Evolutionary conservation across 2,888 invertebrate genomes (phyloP).

Genomic region (Nineta flava): DNA sequence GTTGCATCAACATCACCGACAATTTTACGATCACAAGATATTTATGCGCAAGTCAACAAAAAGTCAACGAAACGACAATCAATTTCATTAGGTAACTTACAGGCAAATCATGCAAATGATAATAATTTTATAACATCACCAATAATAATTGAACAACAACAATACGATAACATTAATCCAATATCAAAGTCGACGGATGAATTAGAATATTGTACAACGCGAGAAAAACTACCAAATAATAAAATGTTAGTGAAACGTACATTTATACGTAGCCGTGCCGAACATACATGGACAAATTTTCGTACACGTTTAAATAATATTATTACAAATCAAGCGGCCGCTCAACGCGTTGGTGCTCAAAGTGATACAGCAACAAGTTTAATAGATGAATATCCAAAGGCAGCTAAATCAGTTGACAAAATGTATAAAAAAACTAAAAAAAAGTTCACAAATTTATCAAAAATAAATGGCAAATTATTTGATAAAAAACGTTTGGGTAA

Average conservation of each 20-base stretch:
- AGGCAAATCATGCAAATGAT: too few relatives aligned
- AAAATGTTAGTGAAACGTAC: slow-evolving; percentile 20
- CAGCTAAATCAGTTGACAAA: slow-evolving; percentile 21
- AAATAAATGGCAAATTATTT: slow-evolving; percentile 21
- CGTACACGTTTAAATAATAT: slow-evolving; percentile 23
- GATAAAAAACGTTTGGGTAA: background rate
- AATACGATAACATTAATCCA: background rate
- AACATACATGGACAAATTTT: slow-evolving; percentile 23
- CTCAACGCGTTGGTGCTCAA: slow-evolving; percentile 24
- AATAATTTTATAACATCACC: too few relatives aligned
- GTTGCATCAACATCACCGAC: background rate
- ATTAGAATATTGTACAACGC: slow-evolving; percentile 19
- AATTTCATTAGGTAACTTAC: background rate
- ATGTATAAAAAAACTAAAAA: slow-evolving; percentile 26
- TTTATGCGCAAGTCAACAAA: background rate
- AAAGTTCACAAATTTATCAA: slow-evolving; percentile 24
- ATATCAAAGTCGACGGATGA: slow-evolving; percentile 9
- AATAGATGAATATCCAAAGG: slow-evolving; percentile 21
- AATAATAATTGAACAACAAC: background rate
- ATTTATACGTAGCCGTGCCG: slow-evolving; percentile 16
- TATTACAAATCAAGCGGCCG: slow-evolving; percentile 23
- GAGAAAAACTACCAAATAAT: slow-evolving; percentile 19
- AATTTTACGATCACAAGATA: background rate
- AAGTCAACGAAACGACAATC: background rate
- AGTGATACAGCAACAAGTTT: slow-evolving; percentile 11